These are phyloP conservation scores for Megaleporinus macrocephalus DNA, from an alignment of 2,113 vertebrate genomes.

Conservation along the genomic window DNA sequence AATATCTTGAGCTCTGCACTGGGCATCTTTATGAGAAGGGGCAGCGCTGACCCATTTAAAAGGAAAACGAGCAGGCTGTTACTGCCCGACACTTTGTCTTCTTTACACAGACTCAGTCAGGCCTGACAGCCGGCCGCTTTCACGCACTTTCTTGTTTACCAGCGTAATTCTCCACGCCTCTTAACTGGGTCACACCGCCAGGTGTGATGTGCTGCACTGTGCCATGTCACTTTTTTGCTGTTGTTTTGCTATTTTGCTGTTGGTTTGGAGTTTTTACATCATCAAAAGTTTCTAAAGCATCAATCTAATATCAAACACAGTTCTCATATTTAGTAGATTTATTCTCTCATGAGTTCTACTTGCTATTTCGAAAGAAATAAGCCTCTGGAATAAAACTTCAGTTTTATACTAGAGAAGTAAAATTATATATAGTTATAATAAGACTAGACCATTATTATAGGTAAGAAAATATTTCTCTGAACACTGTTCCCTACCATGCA, in stretches of 20 bases:
- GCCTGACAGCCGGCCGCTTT: slow-evolving; percentile 24
- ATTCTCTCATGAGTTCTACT: too few relatives aligned
- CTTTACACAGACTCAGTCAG: slow-evolving; percentile 23
- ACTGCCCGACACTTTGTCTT: slow-evolving; percentile 11
- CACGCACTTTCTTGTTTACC: slow-evolving; percentile 38
- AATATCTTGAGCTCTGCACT: too few relatives aligned
- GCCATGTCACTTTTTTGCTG: not conserved
- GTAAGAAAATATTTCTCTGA: too few relatives aligned
- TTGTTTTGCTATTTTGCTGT: not conserved
- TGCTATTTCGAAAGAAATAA: too few relatives aligned
- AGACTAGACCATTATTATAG: too few relatives aligned
- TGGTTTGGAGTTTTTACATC: not conserved
- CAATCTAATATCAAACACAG: too few relatives aligned
- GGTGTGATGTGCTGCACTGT: slow-evolving; percentile 2
- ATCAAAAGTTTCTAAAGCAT: too few relatives aligned
- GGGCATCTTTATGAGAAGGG: not conserved
- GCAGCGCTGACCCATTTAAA: not conserved
- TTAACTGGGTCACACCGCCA: slow-evolving; percentile 42
- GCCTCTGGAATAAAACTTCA: too few relatives aligned
- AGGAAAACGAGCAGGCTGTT: not conserved
- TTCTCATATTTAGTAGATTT: too few relatives aligned
- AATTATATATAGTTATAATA: too few relatives aligned
- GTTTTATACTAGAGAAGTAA: too few relatives aligned
- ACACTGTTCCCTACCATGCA: too few relatives aligned
- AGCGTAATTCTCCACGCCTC: not conserved